Evolutionary conservation across 2,888 invertebrate species (phyloP).

Genomic region (Sarcophaga subvicina): DNA sequence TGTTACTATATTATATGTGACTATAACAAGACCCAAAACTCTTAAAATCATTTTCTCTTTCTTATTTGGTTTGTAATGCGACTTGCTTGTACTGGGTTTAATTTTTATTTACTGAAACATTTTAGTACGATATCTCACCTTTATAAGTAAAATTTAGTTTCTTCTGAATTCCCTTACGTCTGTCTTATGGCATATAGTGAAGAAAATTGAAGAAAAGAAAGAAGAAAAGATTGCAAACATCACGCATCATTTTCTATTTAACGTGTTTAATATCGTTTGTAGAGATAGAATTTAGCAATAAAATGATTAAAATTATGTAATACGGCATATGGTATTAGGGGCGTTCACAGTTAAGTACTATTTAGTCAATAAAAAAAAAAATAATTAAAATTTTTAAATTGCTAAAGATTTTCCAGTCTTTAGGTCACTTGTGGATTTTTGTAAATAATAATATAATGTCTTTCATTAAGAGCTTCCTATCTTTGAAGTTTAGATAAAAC

Average conservation of each 20-base stretch:
- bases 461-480: too few species aligned
- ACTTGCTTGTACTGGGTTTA: slow-evolving; percentile 32
- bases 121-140: slow-evolving; percentile 45
- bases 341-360: too few species aligned
- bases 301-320: neutral
- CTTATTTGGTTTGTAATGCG: neutral
- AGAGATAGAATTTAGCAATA: slow-evolving; percentile 3
- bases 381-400: too few species aligned
- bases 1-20: slow-evolving; percentile 21
- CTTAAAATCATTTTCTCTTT: slow-evolving; percentile 29
- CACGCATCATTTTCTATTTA: slow-evolving; percentile 56
- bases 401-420: too few species aligned
- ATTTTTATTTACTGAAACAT: slow-evolving; percentile 53
- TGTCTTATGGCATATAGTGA: neutral
- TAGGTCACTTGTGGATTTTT: too few species aligned
- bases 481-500: too few species aligned
- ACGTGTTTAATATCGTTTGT: slow-evolving; percentile 48
- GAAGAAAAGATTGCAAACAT: slow-evolving; percentile 42
- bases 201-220: slow-evolving; percentile 8
- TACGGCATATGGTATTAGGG: too few species aligned
- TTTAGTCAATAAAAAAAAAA: too few species aligned
- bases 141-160: slow-evolving; percentile 60
- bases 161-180: neutral
- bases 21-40: slow-evolving; percentile 30
- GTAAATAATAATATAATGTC: too few species aligned